Base-by-base conservation (phyloP, 2,113 vertebrate genomes). In the Neofelis nebulosa region DNA sequence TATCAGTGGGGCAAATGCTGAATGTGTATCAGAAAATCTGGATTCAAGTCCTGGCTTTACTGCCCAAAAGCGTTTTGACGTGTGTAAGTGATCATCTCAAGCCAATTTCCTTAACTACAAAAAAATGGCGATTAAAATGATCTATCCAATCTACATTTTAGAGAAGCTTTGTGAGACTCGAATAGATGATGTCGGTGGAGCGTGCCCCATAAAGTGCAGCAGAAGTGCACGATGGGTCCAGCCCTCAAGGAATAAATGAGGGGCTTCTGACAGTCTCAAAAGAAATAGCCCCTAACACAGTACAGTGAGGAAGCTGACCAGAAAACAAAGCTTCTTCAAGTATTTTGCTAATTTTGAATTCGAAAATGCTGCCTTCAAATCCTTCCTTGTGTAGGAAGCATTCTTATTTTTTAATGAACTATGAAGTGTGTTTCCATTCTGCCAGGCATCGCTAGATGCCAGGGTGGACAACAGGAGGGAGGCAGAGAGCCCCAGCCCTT, bases 291-390 rank as follows among this genome's bases (percentile, higher is more conserved):
- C 50, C 78, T 27, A 12, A 48, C 2, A 29, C 0, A 10, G 12
- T 9, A 5, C 10, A 81, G 33, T 14, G 19, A 84, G 33, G 5
- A 93, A 80, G 21, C 7, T 23, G 50, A 69, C 15, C 61, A 78
- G 87, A 96, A 78, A 4, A 45, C 33, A 3, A 36, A 33, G 23
- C 29, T 45, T 80, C 68, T 71, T 90, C 31, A 94, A 66, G n/a
- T 65, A 74, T 31, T 69, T 55, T 71, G 12, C 84, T 81, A 48
- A 48, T 76, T 76, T 76, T 31, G 41, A 48, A 80, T 33, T 45
- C 80, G 52, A 89, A 91, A 86, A 92, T 23, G 16, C 14, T 90
- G 76, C 36, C 38, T 86, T 91, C 88, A 50, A 55, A 65, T 29
- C 71, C 31, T 87, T 88, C 57, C 50, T 50, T 33, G 7, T 48